Percentiles rank a stretch among this genome's conserved stretches.
These are phyloP conservation scores for Drosophila borborema DNA, from an alignment of 2,888 invertebrate species.

Conservation along the genomic window DNA sequence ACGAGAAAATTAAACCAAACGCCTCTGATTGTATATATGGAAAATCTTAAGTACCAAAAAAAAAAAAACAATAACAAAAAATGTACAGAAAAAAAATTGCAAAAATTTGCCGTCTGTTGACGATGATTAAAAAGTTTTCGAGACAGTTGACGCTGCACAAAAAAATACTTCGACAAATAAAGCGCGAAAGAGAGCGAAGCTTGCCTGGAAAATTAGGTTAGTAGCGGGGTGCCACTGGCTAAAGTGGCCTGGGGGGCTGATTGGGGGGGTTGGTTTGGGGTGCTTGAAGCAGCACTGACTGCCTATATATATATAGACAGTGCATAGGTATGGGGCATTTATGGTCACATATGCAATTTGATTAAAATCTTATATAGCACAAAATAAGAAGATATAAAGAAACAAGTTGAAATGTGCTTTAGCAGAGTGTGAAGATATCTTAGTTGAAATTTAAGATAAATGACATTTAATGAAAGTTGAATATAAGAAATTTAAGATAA, in stretches of 20 bases:
- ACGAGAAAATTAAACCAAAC: conserved; percentile 24
- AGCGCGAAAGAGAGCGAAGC: background rate
- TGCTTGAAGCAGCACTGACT: background rate
- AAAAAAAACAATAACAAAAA: conserved; percentile 7
- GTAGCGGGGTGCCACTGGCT: conserved; percentile 15
- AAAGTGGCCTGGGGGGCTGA: conserved; percentile 6
- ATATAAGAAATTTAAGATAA: background rate
- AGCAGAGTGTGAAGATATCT: background rate
- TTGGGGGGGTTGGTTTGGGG: background rate
- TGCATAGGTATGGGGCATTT: background rate
- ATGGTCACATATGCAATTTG: conserved; percentile 64
- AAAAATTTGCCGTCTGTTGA: conserved; percentile 51
- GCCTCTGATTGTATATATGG: conserved; percentile 27
- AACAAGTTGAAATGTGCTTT: background rate
- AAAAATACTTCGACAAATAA: conserved; percentile 44
- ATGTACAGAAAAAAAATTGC: conserved; percentile 10
- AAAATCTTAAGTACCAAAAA: conserved; percentile 55
- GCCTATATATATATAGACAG: background rate
- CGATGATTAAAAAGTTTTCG: conserved; percentile 74
- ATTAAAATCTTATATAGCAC: conserved; percentile 32
- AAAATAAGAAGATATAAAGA: background rate
- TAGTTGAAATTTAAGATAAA: background rate
- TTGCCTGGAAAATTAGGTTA: conserved; percentile 50
- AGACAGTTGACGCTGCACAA: conserved; percentile 72
- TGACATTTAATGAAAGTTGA: background rate